Conservation (phyloP, 2,113 vertebrate species). For the Plecotus auritus region DNA sequence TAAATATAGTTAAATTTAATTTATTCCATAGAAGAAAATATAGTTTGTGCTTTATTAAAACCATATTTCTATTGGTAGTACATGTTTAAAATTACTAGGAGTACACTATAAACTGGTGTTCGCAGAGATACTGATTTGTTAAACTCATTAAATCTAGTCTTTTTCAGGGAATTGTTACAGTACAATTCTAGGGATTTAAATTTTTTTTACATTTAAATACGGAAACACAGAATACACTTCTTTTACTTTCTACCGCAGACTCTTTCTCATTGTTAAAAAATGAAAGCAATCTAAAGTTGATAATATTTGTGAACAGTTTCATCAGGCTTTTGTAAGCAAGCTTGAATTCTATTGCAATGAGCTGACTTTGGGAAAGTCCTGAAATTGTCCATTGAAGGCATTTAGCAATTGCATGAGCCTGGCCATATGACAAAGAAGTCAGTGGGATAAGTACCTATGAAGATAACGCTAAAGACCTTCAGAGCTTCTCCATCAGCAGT, state of each 20-base stretch:
- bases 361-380: not conserved
- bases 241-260: not conserved
- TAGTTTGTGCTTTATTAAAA: not conserved
- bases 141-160: not conserved
- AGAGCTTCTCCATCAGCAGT: not conserved
- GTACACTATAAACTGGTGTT: not conserved
- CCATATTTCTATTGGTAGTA: not conserved
- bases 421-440: too few species aligned
- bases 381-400: not conserved
- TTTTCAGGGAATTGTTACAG: not conserved
- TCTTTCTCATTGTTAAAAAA: not conserved
- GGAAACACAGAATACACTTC: not conserved
- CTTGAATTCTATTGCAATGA: not conserved
- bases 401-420: not conserved
- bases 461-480: not conserved
- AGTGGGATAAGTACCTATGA: not conserved
- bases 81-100: not conserved
- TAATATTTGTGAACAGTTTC: too few species aligned
- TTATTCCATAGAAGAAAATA: not conserved
- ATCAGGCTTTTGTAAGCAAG: not conserved
- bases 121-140: not conserved
- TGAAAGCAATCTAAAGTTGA: not conserved
- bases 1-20: not conserved
- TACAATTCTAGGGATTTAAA: not conserved
- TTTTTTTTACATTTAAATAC: not conserved